A percentile compares a stretch with the other conserved stretches of the same genome.
Evolutionary conservation across 2,797 vertebrate species (phyloP).

Genomic region (Hydrolagus colliei): DNA sequence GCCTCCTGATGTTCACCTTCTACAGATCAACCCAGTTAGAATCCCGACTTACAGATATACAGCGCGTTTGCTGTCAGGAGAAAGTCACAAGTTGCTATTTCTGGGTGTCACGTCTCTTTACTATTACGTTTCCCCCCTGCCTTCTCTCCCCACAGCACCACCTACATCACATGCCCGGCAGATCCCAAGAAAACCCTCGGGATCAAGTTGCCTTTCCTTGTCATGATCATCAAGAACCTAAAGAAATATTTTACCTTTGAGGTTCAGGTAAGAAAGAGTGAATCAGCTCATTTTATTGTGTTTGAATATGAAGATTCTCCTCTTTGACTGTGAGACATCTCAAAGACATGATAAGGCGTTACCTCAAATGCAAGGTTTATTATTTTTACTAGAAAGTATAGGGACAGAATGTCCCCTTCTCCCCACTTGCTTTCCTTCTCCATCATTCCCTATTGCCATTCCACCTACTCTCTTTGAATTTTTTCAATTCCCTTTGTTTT

Average conservation of each 20-base stretch:
- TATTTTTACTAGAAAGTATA: neutral
- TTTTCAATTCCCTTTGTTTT: neutral
- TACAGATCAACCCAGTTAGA: too few relatives aligned
- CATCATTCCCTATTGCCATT: too few relatives aligned
- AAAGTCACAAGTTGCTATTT: too few relatives aligned
- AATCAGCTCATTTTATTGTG: neutral
- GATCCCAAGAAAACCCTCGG: conserved; percentile 92
- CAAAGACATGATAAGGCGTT: too few relatives aligned
- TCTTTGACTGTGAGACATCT: neutral
- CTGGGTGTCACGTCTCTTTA: too few relatives aligned
- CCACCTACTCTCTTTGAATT: neutral
- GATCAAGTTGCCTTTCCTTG: conserved; percentile 89
- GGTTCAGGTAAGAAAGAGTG: conserved; percentile 71
- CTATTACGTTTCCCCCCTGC: too few relatives aligned
- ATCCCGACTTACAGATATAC: too few relatives aligned
- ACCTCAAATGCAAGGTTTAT: too few relatives aligned
- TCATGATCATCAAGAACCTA: conserved; percentile 97
- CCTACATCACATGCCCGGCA: conserved; percentile 90
- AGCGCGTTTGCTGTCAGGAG: too few relatives aligned
- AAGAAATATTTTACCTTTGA: conserved; percentile 98
- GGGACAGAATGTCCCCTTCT: neutral
- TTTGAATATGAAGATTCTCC: conserved; percentile 14
- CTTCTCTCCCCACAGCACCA: conserved; percentile 63
- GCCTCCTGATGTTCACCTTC: too few relatives aligned
- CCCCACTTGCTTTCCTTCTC: too few relatives aligned